Conservation (phyloP, 1,140 invertebrate species). For the Gryllus bimaculatus region DNA sequence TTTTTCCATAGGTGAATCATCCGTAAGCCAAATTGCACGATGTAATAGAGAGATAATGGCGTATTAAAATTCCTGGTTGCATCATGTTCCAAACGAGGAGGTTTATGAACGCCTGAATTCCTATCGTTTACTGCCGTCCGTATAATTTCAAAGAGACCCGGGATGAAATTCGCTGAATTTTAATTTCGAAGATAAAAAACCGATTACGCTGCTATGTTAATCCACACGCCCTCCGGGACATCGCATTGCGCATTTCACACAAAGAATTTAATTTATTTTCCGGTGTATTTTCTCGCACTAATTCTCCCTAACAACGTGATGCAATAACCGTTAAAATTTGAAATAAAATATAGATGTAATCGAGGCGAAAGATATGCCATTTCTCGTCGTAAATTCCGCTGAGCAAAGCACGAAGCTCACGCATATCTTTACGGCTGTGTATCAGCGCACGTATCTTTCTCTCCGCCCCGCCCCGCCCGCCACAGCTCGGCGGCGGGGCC, state of each 20-base stretch:
- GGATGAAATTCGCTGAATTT: neutral
- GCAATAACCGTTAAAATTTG: neutral
- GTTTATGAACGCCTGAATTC: neutral
- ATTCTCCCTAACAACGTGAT: neutral
- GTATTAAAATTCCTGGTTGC: neutral
- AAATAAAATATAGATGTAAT: neutral
- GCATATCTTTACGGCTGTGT: neutral
- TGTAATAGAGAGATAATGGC: too few relatives aligned
- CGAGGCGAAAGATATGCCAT: neutral
- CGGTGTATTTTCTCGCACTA: neutral
- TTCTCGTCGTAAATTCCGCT: neutral
- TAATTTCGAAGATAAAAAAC: neutral
- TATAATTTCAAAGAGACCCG: neutral
- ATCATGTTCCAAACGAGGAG: neutral
- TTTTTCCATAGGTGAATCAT: too few relatives aligned
- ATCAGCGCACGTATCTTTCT: too few relatives aligned
- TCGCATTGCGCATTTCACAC: neutral
- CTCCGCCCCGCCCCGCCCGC: too few relatives aligned
- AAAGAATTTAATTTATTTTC: constrained; percentile 2
- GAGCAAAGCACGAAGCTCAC: neutral
- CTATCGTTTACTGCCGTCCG: neutral
- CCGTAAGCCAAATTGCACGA: too few relatives aligned
- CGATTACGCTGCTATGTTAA: neutral
- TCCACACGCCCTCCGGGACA: neutral
- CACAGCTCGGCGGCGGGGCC: too few relatives aligned